Base-by-base conservation (phyloP, 2,888 invertebrate genomes). In the Euspilapteryx auroguttella region DNA sequence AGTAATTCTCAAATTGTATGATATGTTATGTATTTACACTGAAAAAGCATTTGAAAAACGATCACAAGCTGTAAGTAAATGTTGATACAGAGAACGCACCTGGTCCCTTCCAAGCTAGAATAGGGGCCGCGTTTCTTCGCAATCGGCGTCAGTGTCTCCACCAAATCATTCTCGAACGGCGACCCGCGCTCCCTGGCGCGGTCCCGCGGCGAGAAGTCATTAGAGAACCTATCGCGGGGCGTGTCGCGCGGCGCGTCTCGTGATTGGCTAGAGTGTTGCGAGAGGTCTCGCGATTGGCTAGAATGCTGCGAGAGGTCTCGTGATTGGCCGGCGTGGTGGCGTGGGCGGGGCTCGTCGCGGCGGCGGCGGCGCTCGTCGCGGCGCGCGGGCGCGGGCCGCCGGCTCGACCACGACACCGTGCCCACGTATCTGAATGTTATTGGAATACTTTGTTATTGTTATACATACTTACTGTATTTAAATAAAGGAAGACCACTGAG, bases 91-190 rank as follows among this genome's bases (percentile, higher is more conserved):
- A n/a, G n/a, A 2, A 12, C n/a, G 12, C 6, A 69, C 69, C 68
- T 62, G 1, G 68, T 61, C 14, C 68, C 71, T 33, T 76, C 76
- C 7, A 75, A 42, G 25, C 39, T 59, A 9, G 68, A 47, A 31
- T 77, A 77, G 0, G 65, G 55, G 31, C 55, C 47, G 4, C 65
- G 44, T 36, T 69, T 73, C 51, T 64, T 69, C 1, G 43, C 41
- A 0, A 32, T 50, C 36, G 42, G 46, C 32, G 71, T 35, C 1
- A 78, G 58, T 6, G 62, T 54, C 23, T 79, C 80, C 1, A 76
- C 69, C 40, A 80, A 80, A 35, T 82, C 81, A 35, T 80, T 79
- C 33, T 83, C 83, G 45, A 83, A 83, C 0, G 81, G 82, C 24
- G 81, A 79, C 13, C 62, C 54, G 29, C 73, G 77, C 9, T 68